These are phyloP conservation scores for Azorinus chamasolen DNA, from an alignment of 2,888 invertebrate genomes.

Conservation along the genomic window DNA sequence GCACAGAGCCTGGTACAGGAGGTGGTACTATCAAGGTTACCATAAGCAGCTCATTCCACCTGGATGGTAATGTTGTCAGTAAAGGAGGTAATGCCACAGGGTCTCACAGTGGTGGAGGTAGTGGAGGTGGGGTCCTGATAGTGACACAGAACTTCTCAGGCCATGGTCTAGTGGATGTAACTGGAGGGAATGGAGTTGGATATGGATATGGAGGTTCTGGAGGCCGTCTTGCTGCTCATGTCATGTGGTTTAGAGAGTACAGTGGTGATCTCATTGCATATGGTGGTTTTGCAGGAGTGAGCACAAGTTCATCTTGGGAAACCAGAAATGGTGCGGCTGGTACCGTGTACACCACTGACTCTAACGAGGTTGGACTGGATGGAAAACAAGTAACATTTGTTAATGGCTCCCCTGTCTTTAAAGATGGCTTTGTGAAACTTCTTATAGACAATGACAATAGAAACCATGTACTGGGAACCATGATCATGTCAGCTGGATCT, in stretches of 20 bases:
- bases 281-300: slow-evolving; percentile 67
- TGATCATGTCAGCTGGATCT: slow-evolving; percentile 65
- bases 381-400: slow-evolving; percentile 55
- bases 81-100: slow-evolving; percentile 65
- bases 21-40: slow-evolving; percentile 71
- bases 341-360: slow-evolving; percentile 71
- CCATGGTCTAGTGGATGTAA: slow-evolving; percentile 70
- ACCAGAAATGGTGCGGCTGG: slow-evolving; percentile 73
- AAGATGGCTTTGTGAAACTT: slow-evolving; percentile 68
- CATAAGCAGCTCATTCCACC: slow-evolving; percentile 66
- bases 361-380: slow-evolving; percentile 56
- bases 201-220: slow-evolving; percentile 74
- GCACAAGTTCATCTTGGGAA: slow-evolving; percentile 28
- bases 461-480: slow-evolving; percentile 70
- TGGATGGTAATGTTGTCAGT: slow-evolving; percentile 72
- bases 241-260: slow-evolving; percentile 71
- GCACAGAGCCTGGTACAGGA: slow-evolving; percentile 65
- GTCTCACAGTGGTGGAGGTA: slow-evolving; percentile 74
- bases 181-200: slow-evolving; percentile 70
- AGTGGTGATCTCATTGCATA: slow-evolving; percentile 67
- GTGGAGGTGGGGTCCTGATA: slow-evolving; percentile 75
- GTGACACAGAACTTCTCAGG: slow-evolving; percentile 75
- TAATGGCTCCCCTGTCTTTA: slow-evolving; percentile 45
- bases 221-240: slow-evolving; percentile 74
- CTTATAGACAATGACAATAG: slow-evolving; percentile 76